Conservation (phyloP, 1,140 invertebrate species). For the silkworm (Bombyx mori) region ASM3026992v2 NC_085116.1:5625001-5625500, state of each 20-base stretch:
- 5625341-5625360: conserved; percentile 38
- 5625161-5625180: conserved; percentile 46
- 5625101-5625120: conserved; percentile 51
- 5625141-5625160: conserved; percentile 40
- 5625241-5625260: conserved; percentile 53
- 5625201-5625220: conserved; percentile 49
- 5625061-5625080: no score
- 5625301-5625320: conserved; percentile 53
- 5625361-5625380: conserved; percentile 46
- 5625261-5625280: conserved; percentile 58
- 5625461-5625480: conserved; percentile 39
- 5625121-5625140: conserved; percentile 50
- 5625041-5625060: no score
- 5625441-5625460: conserved; percentile 43
- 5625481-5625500: conserved; percentile 39
- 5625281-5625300: conserved; percentile 51
- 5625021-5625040: conserved; percentile 47
- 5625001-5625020: conserved; percentile 63
- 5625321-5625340: conserved; percentile 42
- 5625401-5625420: background rate
- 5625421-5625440: background rate
- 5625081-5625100: conserved; percentile 15
- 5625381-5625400: background rate
- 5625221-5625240: conserved; percentile 40
- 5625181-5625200: conserved; percentile 38